Evolutionary conservation across 2,113 vertebrate species (phyloP).

Genomic region (Podarcis cretensis): DNA sequence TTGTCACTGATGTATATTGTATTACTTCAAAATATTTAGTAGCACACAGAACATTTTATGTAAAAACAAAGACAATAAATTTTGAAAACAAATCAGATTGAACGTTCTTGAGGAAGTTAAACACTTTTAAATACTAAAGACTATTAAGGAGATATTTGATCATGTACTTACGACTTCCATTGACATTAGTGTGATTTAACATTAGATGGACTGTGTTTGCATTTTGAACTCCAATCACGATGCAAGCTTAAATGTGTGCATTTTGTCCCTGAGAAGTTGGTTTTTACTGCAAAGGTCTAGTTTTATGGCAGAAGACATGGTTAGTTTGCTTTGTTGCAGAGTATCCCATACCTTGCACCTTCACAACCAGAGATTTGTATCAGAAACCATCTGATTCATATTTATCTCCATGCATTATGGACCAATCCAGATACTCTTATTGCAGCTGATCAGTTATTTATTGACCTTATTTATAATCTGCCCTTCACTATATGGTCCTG

Average conservation of each 20-base stretch:
- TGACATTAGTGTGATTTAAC: background rate
- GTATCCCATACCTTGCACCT: background rate
- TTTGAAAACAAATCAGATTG: background rate
- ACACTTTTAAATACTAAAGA: background rate
- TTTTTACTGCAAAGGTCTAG: background rate
- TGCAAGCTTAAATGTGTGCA: background rate
- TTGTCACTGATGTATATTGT: slow-evolving; percentile 16
- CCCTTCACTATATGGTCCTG: too few species aligned
- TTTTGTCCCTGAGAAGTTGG: background rate
- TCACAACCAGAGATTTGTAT: background rate
- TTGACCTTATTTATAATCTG: background rate
- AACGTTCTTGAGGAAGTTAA: background rate
- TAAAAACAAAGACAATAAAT: background rate
- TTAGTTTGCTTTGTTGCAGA: background rate
- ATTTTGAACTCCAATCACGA: background rate
- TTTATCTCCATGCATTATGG: background rate
- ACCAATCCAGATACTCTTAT: background rate
- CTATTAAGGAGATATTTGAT: background rate
- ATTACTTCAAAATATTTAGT: slow-evolving; percentile 43
- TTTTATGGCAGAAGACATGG: background rate
- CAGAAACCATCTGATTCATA: background rate
- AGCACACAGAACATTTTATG: background rate
- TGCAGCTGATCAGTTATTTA: background rate
- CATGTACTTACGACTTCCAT: background rate
- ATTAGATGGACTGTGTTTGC: background rate